Base-by-base conservation (phyloP, 2,888 invertebrate genomes). In the Therioaphis trifolii region DNA sequence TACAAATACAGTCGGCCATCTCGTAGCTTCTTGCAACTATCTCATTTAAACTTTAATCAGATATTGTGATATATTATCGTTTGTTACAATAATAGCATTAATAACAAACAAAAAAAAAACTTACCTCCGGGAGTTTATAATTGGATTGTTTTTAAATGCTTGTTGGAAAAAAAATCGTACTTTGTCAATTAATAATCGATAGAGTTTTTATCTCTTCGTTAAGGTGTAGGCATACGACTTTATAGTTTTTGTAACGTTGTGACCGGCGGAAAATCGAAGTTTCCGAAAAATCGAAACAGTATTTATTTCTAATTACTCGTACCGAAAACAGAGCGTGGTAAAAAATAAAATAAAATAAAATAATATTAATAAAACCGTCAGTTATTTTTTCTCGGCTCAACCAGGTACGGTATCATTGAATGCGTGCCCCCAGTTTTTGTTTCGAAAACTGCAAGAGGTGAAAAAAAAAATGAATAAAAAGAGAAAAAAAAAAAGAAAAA, bases 1-100 rank as follows among this genome's bases (percentile, higher is more conserved):
- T 24, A 40, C 78, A 18, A n/a, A 63, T 21, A 52, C 21, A 40
- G 24, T 77, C 49, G 49, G 49, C 52, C 35, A 40, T 66, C 52
- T 15, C 43, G 21, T 66, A 52, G 12, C 52, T 68, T 24, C 49
- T 27, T n/a, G n/a, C n/a, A 27, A 68, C 52, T 35, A 55, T 40
- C 55, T 68, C 52, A 55, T 78, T 78, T 78, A 52, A 78, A 78
- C 78, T 78, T 78, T 78, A 78, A 68, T 78, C 68, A 68, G 78
- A 68, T 52, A 66, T 52, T 21, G 49, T 15, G 35, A 66, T 55
- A 68, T 52, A 40, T 5, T 35, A 68, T 68, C 52, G 35, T 78
- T 40, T 21, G 52, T 52, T 68, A 68, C 11, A 55, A 40, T 63
- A 63, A 58, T 61, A 58, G 35, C 9, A 58, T 46, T 40, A 43